Evolutionary conservation across 2,888 invertebrate species (phyloP), one percentile per base, ranked within the genome.

Genomic region (Cacoxenus indagator): DNA sequence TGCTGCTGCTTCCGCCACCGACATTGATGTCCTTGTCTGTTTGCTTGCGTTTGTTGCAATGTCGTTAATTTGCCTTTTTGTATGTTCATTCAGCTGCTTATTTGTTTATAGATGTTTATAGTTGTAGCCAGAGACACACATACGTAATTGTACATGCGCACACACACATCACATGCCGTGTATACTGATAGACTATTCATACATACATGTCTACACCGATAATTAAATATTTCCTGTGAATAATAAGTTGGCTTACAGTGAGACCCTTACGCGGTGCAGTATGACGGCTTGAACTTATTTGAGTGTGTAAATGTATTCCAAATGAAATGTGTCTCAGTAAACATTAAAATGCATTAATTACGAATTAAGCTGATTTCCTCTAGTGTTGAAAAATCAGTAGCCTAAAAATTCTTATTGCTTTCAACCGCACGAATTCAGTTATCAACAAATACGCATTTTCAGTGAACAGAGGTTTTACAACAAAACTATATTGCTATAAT

Each of bases 81-180:
- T 29, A 19, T 57, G 29, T 57, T 26, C 57, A 57, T 27, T 57
- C 57, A 29, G 57, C 24, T 57, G 57, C 29, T 57, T 57, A 57
- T 57, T 57, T 57, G 57, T 29, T 57, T 57, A 57, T 57, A 57
- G 51, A 48, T n/a, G n/a, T n/a, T n/a, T n/a, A n/a, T n/a, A n/a
- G n/a, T n/a, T n/a, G n/a, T n/a, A n/a, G n/a, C n/a, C n/a, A n/a
- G n/a, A n/a, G n/a, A n/a, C n/a, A n/a, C n/a, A n/a, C n/a, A n/a
- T 51, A 51, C 24, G 19, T n/a, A 51, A 5, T 22, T 5, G 17
- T 17, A 48, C 17, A 48, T 8, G 19, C 48, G 4, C 17, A 48
- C 17, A 48, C 17, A 48, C 17, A 48, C 48, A 48, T 19, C 9
- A 48, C 22, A 5, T 48, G 48, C 48, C 11, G 45, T 43, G 3